phyloP scores from a whole-genome alignment of 2,797 vertebrate species.

The Florisuga fusca region DNA sequence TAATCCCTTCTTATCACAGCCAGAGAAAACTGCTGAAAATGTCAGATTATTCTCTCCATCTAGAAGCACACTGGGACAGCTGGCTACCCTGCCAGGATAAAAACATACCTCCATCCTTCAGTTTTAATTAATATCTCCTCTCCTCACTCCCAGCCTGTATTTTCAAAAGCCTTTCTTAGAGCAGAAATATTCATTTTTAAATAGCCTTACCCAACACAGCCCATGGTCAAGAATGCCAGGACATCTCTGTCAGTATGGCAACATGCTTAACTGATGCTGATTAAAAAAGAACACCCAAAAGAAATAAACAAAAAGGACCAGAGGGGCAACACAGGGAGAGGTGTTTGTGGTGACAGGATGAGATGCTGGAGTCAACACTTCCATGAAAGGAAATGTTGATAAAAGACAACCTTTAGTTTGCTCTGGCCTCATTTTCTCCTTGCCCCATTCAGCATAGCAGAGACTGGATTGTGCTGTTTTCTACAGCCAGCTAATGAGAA shows the following conservation, averaged over 20 bases:
- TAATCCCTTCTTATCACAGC: conserved; percentile 3
- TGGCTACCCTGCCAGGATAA: neutral
- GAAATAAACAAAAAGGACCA: neutral
- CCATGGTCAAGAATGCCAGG: neutral
- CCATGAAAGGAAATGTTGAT: neutral
- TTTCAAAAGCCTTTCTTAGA: neutral
- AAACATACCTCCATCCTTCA: neutral
- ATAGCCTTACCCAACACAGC: neutral
- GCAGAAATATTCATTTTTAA: neutral
- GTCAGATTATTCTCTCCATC: neutral
- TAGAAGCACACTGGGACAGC: neutral
- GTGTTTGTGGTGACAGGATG: neutral
- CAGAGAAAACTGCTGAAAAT: neutral
- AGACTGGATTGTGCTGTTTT: neutral
- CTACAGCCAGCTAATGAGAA: neutral
- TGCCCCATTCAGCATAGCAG: neutral
- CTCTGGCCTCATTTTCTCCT: neutral
- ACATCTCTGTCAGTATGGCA: neutral
- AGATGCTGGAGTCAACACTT: neutral
- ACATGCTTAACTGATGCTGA: neutral
- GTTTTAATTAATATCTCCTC: neutral
- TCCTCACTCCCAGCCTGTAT: neutral
- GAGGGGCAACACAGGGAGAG: neutral
- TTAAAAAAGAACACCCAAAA: neutral
- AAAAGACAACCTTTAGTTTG: neutral